Base-by-base conservation (phyloP, 2,888 invertebrate species). In the Arge pagana region DNA sequence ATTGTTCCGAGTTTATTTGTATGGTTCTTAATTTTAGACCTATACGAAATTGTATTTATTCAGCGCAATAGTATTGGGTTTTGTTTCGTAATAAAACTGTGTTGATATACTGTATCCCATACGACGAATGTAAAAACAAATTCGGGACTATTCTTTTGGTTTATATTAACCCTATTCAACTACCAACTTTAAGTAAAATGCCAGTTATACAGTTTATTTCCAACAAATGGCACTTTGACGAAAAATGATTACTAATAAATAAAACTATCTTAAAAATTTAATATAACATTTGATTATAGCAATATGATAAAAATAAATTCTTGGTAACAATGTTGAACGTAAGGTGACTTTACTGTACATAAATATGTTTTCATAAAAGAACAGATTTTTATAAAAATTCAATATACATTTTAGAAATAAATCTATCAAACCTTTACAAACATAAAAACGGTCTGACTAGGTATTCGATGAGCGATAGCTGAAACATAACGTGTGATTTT, bases 161-260 rank as follows among this genome's bases (percentile, higher is more conserved):
- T 31, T 21, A 10, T 19, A 13, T 11, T 21, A n/a, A 10, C 31
- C 8, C 13, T 30, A n/a, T 15, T 30, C 11, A 13, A 18, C 19
- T 18, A 31, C 13, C 19, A 8, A 42, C 21, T 16, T 40, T 26
- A 16, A 26, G 16, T 39, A 21, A 11, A 37, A 2, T 10, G 5
- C 41, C 28, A 28, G 18, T 18, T 28, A 10, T 40, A 30, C 19
- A 42, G 18, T 42, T n/a, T 30, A 42, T 21, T 30, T 13, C 31
- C 31, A 31, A 42, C 7, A 21, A 42, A 42, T 42, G 42, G 42
- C 30, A 42, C 42, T 42, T n/a, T 30, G 42, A 42, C 42, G 28
- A 26, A 42, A 11, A 42, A 30, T n/a, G 11, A 42, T n/a, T 7
- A 42, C 31, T 24, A 13, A 42, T 31, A 31, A 42, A 42, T 30